phyloP scores from a whole-genome alignment of 1,140 invertebrate species.

The Drosophila orena region DNA sequence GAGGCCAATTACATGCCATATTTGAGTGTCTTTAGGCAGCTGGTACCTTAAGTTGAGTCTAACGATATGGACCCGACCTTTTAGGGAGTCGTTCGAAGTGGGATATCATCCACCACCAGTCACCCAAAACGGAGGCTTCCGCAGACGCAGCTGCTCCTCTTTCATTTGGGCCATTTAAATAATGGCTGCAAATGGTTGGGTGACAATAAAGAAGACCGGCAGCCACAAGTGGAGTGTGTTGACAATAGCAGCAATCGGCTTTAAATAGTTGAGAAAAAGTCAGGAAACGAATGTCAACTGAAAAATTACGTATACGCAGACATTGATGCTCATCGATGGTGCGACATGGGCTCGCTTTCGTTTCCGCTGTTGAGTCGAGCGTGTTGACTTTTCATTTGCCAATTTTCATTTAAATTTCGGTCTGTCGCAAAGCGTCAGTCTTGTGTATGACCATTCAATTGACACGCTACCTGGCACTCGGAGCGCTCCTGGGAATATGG shows the following conservation, averaged over 20 bases:
- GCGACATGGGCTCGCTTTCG: constrained; percentile 2
- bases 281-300: constrained; percentile 59
- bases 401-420: constrained; percentile 8
- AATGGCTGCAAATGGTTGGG: constrained; percentile 51
- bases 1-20: constrained; percentile 26
- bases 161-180: constrained; percentile 33
- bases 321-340: constrained; percentile 24
- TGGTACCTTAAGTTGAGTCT: constrained; percentile 31
- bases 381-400: constrained; percentile 4
- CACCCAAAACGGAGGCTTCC: constrained; percentile 10
- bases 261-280: constrained; percentile 48
- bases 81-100: constrained; percentile 9
- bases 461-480: constrained; percentile 6
- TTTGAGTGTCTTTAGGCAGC: constrained; percentile 27
- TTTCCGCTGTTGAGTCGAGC: constrained; percentile 13
- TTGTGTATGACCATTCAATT: constrained; percentile 3
- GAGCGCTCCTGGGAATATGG: neutral
- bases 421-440: neutral
- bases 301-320: constrained; percentile 35
- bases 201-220: constrained; percentile 31
- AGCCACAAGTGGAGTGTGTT: constrained; percentile 2
- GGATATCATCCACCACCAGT: constrained; percentile 4
- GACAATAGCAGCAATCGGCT: constrained; percentile 6
- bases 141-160: constrained; percentile 25
- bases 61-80: constrained; percentile 6